phyloP scores from a whole-genome alignment of 2,888 invertebrate species.

The Cyclophora albipunctata region DNA sequence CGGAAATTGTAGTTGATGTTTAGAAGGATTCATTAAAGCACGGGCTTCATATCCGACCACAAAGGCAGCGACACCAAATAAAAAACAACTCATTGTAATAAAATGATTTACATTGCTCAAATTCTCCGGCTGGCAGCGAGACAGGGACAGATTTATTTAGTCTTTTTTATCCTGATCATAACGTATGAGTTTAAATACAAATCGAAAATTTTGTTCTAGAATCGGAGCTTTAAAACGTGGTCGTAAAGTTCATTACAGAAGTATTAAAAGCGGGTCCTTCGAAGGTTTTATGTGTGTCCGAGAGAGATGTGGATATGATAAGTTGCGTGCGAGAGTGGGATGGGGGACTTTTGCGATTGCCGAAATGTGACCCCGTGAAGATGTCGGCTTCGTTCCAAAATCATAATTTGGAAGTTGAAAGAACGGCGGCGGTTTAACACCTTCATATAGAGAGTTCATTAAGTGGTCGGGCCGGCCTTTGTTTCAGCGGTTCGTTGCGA shows the following conservation, averaged over 20 bases:
- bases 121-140: slow-evolving; percentile 58
- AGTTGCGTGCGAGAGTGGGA: slow-evolving; percentile 42
- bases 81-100: slow-evolving; percentile 64
- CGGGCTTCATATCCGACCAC: slow-evolving; percentile 47
- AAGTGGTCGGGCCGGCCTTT: slow-evolving; percentile 65
- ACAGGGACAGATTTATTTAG: slow-evolving; percentile 66
- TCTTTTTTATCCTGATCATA: slow-evolving; percentile 66
- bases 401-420: slow-evolving; percentile 73
- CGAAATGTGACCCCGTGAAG: slow-evolving; percentile 65
- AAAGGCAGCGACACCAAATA: slow-evolving; percentile 53
- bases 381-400: slow-evolving; percentile 54
- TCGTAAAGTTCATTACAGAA: slow-evolving; percentile 45
- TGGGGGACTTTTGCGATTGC: slow-evolving; percentile 52
- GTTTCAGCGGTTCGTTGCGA: slow-evolving; percentile 70
- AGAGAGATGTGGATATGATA: slow-evolving; percentile 50
- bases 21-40: slow-evolving; percentile 38
- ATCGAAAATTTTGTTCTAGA: slow-evolving; percentile 35
- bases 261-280: slow-evolving; percentile 41
- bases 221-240: slow-evolving; percentile 38
- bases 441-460: slow-evolving; percentile 74
- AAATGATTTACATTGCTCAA: slow-evolving; percentile 73
- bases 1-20: slow-evolving; percentile 16
- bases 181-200: slow-evolving; percentile 65
- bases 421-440: slow-evolving; percentile 70
- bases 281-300: slow-evolving; percentile 50